Evolutionary conservation across 2,797 vertebrate genomes (phyloP), one percentile per base, ranked within the genome.

Genomic region (Hydrophis major): DNA sequence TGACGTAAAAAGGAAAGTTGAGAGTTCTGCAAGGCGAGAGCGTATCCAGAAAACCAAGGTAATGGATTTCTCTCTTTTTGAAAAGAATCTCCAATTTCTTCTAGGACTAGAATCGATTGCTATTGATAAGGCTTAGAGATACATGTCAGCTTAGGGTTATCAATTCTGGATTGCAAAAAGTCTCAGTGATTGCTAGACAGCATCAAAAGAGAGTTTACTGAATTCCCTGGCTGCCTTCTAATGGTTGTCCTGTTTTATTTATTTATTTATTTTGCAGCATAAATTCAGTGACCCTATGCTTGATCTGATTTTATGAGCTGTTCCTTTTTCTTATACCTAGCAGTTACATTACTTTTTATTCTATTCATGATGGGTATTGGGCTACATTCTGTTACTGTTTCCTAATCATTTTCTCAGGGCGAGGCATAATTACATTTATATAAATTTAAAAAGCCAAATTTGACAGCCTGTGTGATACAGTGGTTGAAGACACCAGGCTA

Each of bases 21-120:
- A 99, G 95, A 97, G 97, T 94, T 98, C 98, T 95, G 93, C 96
- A 66, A 98, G 95, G 90, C 98, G 97, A 94, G 97, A 98, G 88
- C 96, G 91, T 66, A 97, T 98, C 94, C 97, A 98, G 88, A 98
- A 96, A 97, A 95, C 97, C 55, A 98, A 99, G 98, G 99, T 99
- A 95, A 97, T 94, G 13, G 50, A 56, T 60, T 42, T 28, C 69
- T 10, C 93, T 28, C 42, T 27, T 27, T n/a, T 6, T 74, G 32
- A 6, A 55, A 57, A 20, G 20, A 37, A 25, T 8, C 50, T 37
- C 87, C 4, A 83, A 42, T 25, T 3, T 32, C 6, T 74, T 56
- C 63, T 53, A 50, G 18, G 4, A 93, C 50, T 22, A 50, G 18
- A 57, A 27, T 10, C 12, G n/a, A 55, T 16, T 87, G 47, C 22